These are phyloP conservation scores for Pocillopora meandrina DNA, from an alignment of 92 coral and sea anemone genomes.

Conservation along the genomic window DNA sequence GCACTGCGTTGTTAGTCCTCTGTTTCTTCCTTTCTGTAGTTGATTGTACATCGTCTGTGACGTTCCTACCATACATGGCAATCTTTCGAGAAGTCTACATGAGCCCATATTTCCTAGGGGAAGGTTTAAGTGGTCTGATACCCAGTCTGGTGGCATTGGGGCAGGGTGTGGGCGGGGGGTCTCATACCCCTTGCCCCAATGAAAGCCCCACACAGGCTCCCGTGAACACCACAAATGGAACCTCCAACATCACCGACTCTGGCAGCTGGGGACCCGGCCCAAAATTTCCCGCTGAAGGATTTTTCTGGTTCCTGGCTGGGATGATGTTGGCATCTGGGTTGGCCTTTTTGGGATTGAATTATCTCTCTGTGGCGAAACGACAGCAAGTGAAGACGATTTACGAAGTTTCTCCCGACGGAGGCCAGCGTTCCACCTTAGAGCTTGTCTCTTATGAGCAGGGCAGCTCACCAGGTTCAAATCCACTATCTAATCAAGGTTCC, in stretches of 20 bases:
- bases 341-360: conserved; percentile 78
- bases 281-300: conserved; percentile 80
- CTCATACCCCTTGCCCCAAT: conserved; percentile 49
- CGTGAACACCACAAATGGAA: conserved; percentile 41
- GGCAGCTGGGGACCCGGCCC: conserved; percentile 79
- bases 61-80: conserved; percentile 96
- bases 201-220: conserved; percentile 34
- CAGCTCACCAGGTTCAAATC: neutral
- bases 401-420: neutral
- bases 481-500: conserved; percentile 10
- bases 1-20: conserved; percentile 76
- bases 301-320: conserved; percentile 83
- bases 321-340: conserved; percentile 75
- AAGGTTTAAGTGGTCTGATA: conserved; percentile 89
- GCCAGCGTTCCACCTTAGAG: neutral
- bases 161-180: conserved; percentile 87
- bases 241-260: conserved; percentile 53
- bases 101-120: conserved; percentile 91
- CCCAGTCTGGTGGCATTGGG: conserved; percentile 94
- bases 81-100: conserved; percentile 74
- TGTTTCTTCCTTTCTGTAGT: conserved; percentile 85
- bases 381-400: conserved; percentile 64
- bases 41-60: conserved; percentile 93
- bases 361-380: conserved; percentile 54
- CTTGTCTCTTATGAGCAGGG: neutral